A percentile compares a stretch with the other conserved stretches of the same genome.
phyloP scores from a whole-genome alignment of 2,888 invertebrate species.

The Synanthedon tipuliformis region DNA sequence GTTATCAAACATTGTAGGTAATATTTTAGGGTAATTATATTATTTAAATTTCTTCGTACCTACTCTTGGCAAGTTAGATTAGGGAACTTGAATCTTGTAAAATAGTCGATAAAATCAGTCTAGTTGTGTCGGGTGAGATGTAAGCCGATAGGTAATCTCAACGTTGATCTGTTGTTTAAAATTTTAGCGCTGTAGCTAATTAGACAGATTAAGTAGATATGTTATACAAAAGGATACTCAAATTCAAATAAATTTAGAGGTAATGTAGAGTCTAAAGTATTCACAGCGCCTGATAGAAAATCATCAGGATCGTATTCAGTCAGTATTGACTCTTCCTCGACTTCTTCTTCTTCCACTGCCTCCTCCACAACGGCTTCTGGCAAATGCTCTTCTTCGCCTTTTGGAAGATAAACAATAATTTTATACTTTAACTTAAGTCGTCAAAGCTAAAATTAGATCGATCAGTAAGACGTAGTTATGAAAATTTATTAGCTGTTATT shows the following conservation, averaged over 20 bases:
- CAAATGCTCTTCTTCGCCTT: slow-evolving; percentile 8
- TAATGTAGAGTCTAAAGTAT: slow-evolving; percentile 64
- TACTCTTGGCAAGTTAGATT: no score
- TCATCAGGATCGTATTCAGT: slow-evolving; percentile 62
- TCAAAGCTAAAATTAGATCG: no score
- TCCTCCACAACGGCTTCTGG: slow-evolving; percentile 3
- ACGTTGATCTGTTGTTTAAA: not conserved
- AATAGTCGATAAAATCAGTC: no score
- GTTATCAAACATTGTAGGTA: no score
- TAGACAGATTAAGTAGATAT: not conserved
- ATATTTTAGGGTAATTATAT: no score
- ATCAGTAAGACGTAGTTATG: no score
- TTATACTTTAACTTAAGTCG: not conserved
- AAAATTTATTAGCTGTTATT: no score
- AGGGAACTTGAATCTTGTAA: no score
- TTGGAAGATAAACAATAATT: not conserved
- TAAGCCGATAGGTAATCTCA: not conserved
- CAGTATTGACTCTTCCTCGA: slow-evolving; percentile 44
- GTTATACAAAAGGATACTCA: slow-evolving; percentile 72
- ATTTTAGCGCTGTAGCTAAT: not conserved
- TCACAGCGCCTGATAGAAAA: slow-evolving; percentile 68
- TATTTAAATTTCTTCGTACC: no score
- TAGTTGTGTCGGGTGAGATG: no score
- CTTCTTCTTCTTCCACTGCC: slow-evolving; percentile 25
- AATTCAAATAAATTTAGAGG: slow-evolving; percentile 72